Evolutionary conservation across 2,797 vertebrate genomes (phyloP), one percentile per base, ranked within the genome.

Genomic region (Poecilia gillii): DNA sequence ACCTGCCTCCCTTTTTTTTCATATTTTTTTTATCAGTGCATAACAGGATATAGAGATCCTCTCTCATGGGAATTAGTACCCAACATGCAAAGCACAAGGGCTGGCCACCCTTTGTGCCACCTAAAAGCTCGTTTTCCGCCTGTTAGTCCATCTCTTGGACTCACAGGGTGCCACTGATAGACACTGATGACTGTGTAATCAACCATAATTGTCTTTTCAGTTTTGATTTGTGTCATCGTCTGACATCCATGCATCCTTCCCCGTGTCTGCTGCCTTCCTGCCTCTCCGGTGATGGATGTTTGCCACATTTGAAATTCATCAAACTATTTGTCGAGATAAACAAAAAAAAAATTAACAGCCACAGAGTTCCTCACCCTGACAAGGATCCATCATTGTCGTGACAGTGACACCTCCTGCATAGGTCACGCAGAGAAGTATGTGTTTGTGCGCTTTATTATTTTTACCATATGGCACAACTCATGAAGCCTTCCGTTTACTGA

Each of bases 171-270:
- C 91, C 93, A 89, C 96, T 96, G 97, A 98, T 97, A 97, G 97
- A 97, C 96, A 90, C 94, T 97, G 97, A 99, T 97, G 97, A 98
- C 96, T 99, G 98, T 99, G 98, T 99, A 99, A 99, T 99, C 98
- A 97, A 95, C 95, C 97, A 97, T 99, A 99, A 99, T 99, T 99
- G 97, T 99, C 98, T 99, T 99, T 99, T 99, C 98, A 98, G 97
- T 98, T 99, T 97, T 98, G 97, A 98, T 99, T 98, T 99, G 96
- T 98, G 96, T 99, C 98, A 99, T 96, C 96, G 47, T 94, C 93
- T 75, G 74, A 88, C 89, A 90, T 90, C 90, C 91, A 78, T 91
- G 89, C 92, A 85, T 93, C 89, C 81, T 57, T 89, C 81, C 85
- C 75, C 79, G 33, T 90, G 83, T 90, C 88, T 87, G 73, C 43